Conservation (phyloP, 1,140 invertebrate species). For the Ceratitis capitata region DNA sequence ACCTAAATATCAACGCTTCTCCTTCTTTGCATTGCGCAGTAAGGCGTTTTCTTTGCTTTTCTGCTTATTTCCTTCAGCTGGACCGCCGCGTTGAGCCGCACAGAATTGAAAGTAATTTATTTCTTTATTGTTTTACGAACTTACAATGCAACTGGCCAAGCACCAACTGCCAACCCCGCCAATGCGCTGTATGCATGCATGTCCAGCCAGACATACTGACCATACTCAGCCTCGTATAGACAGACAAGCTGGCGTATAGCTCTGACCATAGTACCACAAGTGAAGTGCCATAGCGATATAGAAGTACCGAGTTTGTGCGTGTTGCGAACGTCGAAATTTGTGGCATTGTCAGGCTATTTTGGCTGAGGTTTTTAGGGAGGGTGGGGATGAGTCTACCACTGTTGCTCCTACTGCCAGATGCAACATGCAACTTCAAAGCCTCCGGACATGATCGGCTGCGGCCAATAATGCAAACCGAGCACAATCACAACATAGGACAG, state of each 20-base stretch:
- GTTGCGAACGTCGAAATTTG: no score
- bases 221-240: background rate
- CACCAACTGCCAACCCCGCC: background rate
- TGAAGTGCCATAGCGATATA: no score
- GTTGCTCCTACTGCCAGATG: background rate
- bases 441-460: slow-evolving; percentile 5
- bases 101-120: slow-evolving; percentile 63
- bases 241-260: slow-evolving; percentile 19
- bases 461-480: background rate
- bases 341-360: no score
- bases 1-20: background rate
- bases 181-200: background rate
- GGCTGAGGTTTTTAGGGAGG: no score
- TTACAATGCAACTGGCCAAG: slow-evolving; percentile 50
- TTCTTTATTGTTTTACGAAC: slow-evolving; percentile 65
- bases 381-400: no score
- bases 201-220: slow-evolving; percentile 5
- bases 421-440: slow-evolving; percentile 11
- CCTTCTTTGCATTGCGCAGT: background rate
- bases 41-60: background rate
- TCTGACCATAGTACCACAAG: background rate
- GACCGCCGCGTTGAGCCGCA: background rate
- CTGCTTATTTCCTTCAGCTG: background rate
- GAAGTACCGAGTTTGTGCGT: no score
- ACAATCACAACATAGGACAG: background rate